Percentiles rank a stretch among this genome's conserved stretches.
These are phyloP conservation scores for Heliconius charithonia DNA, from an alignment of 2,888 invertebrate species.

Conservation along the genomic window DNA sequence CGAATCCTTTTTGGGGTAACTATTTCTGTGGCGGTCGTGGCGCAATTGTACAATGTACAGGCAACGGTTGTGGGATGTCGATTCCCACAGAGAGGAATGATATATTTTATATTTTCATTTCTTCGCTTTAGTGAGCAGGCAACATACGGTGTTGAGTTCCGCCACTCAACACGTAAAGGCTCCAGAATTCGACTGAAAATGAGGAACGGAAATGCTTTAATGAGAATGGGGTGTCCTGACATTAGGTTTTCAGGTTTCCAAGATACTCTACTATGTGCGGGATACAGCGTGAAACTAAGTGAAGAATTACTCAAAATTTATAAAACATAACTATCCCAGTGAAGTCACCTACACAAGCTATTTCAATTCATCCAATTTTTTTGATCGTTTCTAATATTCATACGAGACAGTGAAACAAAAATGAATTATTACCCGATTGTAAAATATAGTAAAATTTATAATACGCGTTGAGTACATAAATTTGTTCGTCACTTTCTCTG, in stretches of 20 bases:
- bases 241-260: too few relatives aligned
- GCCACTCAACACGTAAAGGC: not conserved
- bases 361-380: conserved; percentile 2
- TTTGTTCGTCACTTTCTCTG: conserved; percentile 43
- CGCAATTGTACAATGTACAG: too few relatives aligned
- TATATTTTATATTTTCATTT: not conserved
- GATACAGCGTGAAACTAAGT: too few relatives aligned
- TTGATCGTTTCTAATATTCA: conserved; percentile 30
- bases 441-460: conserved; percentile 47
- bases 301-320: not conserved
- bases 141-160: not conserved
- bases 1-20: not conserved
- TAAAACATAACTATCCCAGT: not conserved
- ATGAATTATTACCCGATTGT: conserved; percentile 33
- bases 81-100: not conserved
- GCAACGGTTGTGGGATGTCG: too few relatives aligned
- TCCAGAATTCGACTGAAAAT: too few relatives aligned
- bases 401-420: conserved; percentile 28
- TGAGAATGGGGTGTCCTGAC: not conserved
- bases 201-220: too few relatives aligned
- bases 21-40: too few relatives aligned
- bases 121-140: not conserved
- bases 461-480: conserved; percentile 43
- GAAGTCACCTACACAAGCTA: not conserved
- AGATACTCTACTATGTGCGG: too few relatives aligned